Evolutionary conservation across 92 coral and sea anemone species (phyloP), one percentile per base, ranked within the genome.

Genomic region (Virgularia gustaviana): DNA sequence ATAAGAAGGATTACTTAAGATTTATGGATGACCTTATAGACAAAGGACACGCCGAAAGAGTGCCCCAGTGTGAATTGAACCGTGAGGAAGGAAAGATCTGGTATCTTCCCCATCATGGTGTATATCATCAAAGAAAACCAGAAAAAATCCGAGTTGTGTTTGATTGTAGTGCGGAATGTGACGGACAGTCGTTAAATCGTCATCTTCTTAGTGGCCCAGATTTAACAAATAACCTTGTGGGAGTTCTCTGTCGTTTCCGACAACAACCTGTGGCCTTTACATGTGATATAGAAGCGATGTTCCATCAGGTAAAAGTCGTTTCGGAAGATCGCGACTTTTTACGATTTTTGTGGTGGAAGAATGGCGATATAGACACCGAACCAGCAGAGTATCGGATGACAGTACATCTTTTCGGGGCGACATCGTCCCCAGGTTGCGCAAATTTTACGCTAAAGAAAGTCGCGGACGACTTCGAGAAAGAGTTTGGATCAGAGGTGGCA

Each of bases 391-490:
- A 56, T 54, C 64, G 73, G 23, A 67, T 76, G 86, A 76, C 59
- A n/a, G 82, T 76, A 7, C 85, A 75, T 75, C 43, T 80, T 16
- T 81, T 81, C 36, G 85, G 85, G 31, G 81, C 81, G 0, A 81
- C 55, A 0, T 81, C 81, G 51, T 81, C 81, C 8, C 80, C 85
- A 15, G 36, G 61, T 29, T 76, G 74, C 41, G 87, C 83, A 8
- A 77, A 71, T 12, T 77, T 77, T 45, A 72, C 79, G 44, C 36
- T 83, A 25, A 73, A 72, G 16, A 36, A 38, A 18, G 72, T 64
- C 32, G 87, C 83, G 9, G 67, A 57, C 6, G 76, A 72, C 44
- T 42, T 70, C 45, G 51, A n/a, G 47, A 60, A 38, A 55, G 57
- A 28, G 15, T 79, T 36, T 45, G 56, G 42, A 36, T 49, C 41